Percentiles rank a stretch among this genome's conserved stretches.
Evolutionary conservation across 2,888 invertebrate species (phyloP).

Genomic region (Zootermopsis nevadensis): DNA sequence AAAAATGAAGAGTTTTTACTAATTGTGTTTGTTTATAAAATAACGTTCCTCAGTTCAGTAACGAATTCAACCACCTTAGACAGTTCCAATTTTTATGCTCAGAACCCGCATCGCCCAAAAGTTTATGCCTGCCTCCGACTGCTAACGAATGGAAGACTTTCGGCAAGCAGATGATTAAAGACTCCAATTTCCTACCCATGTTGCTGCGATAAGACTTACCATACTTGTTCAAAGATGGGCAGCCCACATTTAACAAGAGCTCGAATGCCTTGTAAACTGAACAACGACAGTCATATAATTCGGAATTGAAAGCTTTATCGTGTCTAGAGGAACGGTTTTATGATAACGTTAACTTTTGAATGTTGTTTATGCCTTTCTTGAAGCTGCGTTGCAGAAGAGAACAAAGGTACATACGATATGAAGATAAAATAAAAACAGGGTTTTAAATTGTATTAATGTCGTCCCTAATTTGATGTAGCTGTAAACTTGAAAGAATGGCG

Average conservation of each 20-base stretch:
- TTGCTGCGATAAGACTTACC: neutral
- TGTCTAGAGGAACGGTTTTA: conserved; percentile 17
- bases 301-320: conserved; percentile 42
- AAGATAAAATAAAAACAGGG: neutral
- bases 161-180: conserved; percentile 15
- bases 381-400: neutral
- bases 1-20: too few species aligned
- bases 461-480: neutral
- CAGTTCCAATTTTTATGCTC: conserved; percentile 10
- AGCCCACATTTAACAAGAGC: conserved; percentile 33
- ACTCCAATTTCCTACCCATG: conserved; percentile 33
- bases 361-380: conserved; percentile 15
- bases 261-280: conserved; percentile 47
- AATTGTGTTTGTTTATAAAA: too few species aligned
- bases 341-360: conserved; percentile 27
- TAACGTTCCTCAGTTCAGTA: too few species aligned
- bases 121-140: neutral
- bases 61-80: too few species aligned
- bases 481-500: conserved; percentile 3
- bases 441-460: conserved; percentile 16
- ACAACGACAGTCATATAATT: conserved; percentile 35
- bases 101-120: neutral
- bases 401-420: neutral
- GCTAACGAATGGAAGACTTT: neutral
- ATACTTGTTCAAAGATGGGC: conserved; percentile 41